These are phyloP conservation scores for Anolis carolinensis DNA, from an alignment of 2,113 vertebrate genomes.

Conservation along the genomic window DNA sequence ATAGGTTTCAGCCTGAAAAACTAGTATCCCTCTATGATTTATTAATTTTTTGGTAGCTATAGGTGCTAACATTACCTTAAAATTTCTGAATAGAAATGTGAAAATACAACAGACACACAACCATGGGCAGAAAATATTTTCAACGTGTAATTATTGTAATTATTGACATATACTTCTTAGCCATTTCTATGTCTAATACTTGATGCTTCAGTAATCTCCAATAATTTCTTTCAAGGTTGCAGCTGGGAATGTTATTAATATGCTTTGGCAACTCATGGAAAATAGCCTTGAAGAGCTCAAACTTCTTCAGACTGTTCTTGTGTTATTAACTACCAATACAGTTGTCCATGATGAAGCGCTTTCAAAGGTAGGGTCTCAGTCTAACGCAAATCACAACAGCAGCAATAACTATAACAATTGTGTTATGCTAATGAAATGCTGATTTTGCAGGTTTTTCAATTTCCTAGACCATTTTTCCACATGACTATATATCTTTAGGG, in stretches of 20 bases:
- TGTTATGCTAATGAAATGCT: background rate
- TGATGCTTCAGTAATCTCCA: slow-evolving; percentile 32
- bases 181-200: background rate
- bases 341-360: slow-evolving; percentile 96
- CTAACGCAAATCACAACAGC: background rate
- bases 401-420: background rate
- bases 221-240: slow-evolving; percentile 82
- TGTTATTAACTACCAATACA: slow-evolving; percentile 96
- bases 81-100: background rate
- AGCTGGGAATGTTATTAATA: slow-evolving; percentile 98
- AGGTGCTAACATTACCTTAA: background rate
- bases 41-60: background rate
- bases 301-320: slow-evolving; percentile 95
- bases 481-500: background rate
- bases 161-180: background rate
- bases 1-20: background rate
- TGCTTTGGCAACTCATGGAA: slow-evolving; percentile 99
- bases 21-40: background rate
- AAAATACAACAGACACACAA: background rate
- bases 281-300: slow-evolving; percentile 98
- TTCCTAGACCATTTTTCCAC: background rate
- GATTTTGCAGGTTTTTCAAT: background rate
- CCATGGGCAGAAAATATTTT: background rate
- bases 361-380: slow-evolving; percentile 87
- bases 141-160: background rate